phyloP scores from a whole-genome alignment of 2,113 vertebrate species.

The Macroglossus sobrinus region DNA sequence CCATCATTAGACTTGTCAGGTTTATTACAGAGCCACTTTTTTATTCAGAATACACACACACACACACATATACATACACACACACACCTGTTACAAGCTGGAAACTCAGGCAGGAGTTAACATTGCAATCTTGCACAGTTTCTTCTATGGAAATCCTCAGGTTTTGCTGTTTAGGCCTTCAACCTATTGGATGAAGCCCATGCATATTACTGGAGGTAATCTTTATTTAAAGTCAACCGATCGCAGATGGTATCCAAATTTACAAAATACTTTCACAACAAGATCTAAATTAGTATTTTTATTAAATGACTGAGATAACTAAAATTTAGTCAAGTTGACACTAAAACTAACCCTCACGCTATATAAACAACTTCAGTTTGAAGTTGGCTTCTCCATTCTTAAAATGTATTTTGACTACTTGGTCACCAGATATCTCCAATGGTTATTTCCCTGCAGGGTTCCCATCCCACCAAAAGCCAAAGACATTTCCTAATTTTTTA shows the following conservation, averaged over 20 bases:
- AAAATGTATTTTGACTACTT: neutral
- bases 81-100: neutral
- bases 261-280: neutral
- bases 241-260: neutral
- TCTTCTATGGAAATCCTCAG: neutral
- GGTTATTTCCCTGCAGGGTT: neutral
- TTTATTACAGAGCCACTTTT: neutral
- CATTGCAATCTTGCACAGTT: neutral
- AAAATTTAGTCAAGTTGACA: neutral
- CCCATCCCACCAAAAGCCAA: neutral
- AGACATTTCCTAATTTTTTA: neutral
- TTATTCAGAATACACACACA: neutral
- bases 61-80: neutral
- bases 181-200: neutral
- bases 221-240: neutral
- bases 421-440: neutral
- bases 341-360: neutral
- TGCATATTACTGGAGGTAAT: neutral
- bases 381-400: neutral
- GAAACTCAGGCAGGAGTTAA: neutral
- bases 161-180: neutral
- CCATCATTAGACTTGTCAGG: neutral
- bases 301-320: neutral
- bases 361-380: neutral
- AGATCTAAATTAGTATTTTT: neutral